Evolutionary conservation across 1,140 invertebrate genomes (phyloP), one percentile per base, ranked within the genome.

Genomic region (Drosophila sulfurigaster): DNA sequence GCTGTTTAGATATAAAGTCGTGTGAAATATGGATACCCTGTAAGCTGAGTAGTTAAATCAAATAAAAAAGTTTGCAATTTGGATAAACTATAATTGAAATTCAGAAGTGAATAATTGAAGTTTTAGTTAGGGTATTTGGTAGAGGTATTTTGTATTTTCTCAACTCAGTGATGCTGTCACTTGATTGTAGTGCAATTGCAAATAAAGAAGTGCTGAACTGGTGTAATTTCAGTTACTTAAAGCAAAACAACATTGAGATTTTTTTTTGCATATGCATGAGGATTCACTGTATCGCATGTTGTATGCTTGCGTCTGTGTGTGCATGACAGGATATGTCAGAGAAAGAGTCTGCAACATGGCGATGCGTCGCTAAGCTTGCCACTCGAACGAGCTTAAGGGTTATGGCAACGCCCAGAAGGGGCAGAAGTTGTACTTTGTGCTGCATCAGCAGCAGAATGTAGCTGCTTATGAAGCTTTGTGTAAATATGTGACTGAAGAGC

Each of bases 391-490:
- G 68, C 83, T 79, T 70, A 88, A 88, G 81, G 70, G 66, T 62
- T 49, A 71, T 28, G 32, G 41, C 28, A 20, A 5, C 6, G 35
- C 15, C 8, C 43, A 20, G 46, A 1, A 38, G 32, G 2, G 56
- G 11, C 2, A 11, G n/a, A 52, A 16, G 51, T 78, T 68, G 66
- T 49, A 71, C 56, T 68, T 73, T 81, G 78, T 82, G 81, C 82
- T 65, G 73, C 73, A 80, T 87, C 83, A 87, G 83, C 82, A 43
- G 5, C 52, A 15, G 59, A 52, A 25, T 25, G 7, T 16, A 41
- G 43, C 54, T 64, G 82, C 78, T 87, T 82, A 80, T 88, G 74
- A 88, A 80, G 77, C 60, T 69, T 77, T 88, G 70, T 75, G 78
- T 56, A 83, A 87, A 88, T 88, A 87, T 87, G 71, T 52, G 38